phyloP scores from a whole-genome alignment of 2,797 vertebrate genomes.

The Vipera ursinii region DNA sequence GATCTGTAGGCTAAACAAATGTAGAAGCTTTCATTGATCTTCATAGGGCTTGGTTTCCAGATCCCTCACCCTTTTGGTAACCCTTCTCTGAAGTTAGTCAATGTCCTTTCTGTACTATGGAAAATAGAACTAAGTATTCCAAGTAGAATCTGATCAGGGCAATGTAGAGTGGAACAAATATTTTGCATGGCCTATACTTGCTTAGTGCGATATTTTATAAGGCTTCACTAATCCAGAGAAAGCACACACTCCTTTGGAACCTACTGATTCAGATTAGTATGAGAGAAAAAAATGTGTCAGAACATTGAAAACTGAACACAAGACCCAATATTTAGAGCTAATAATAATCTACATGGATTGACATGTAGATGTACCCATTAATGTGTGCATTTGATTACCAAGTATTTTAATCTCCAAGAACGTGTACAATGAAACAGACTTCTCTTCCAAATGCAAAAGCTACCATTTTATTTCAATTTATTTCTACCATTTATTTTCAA shows the following conservation, averaged over 20 bases:
- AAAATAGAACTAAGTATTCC: background rate
- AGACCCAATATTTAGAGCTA: background rate
- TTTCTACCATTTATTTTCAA: background rate
- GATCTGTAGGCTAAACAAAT: background rate
- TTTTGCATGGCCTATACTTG: background rate
- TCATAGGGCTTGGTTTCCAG: background rate
- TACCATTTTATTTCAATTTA: slow-evolving; percentile 33
- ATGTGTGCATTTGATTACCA: rapidly evolving
- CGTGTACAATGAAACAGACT: background rate
- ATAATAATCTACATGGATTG: background rate
- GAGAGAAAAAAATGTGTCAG: background rate
- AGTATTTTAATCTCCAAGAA: background rate
- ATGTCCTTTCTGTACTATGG: background rate
- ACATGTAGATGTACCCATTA: rapidly evolving
- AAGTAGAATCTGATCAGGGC: background rate
- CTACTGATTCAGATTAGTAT: background rate
- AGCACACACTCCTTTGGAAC: background rate
- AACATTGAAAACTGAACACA: background rate
- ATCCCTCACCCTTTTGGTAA: background rate
- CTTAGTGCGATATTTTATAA: background rate
- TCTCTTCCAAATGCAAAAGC: background rate
- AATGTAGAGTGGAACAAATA: background rate
- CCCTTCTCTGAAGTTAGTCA: background rate
- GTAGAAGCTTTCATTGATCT: background rate
- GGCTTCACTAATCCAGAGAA: background rate